A percentile compares a stretch with the other conserved stretches of the same genome.
Evolutionary conservation across 2,888 invertebrate genomes (phyloP).

Genomic region (Acheta domesticus): DNA sequence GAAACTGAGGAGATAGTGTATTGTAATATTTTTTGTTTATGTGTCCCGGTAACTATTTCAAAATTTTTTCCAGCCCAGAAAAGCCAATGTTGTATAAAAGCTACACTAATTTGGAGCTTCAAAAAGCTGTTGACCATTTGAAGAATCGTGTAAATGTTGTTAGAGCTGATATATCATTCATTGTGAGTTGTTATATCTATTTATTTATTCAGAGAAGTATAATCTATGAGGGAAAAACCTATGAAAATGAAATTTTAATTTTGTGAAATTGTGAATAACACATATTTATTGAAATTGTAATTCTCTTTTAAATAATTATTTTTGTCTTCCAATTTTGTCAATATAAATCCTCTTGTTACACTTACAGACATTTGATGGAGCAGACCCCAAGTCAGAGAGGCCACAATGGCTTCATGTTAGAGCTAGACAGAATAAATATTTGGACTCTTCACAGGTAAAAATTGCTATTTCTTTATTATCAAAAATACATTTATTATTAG

Average conservation of each 20-base stretch:
- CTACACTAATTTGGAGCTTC: constrained; percentile 19
- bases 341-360: constrained; percentile 23
- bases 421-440: constrained; percentile 39
- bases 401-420: constrained; percentile 54
- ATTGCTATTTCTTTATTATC: not conserved
- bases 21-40: too few relatives aligned
- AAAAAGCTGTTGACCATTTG: constrained; percentile 34
- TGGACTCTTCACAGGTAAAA: constrained; percentile 39
- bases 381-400: constrained; percentile 51
- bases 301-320: not conserved
- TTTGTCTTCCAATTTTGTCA: not conserved
- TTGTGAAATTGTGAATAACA: too few relatives aligned
- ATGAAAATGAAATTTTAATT: too few relatives aligned
- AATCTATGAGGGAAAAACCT: too few relatives aligned
- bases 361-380: constrained; percentile 52
- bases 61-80: not conserved
- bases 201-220: too few relatives aligned
- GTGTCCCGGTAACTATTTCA: too few relatives aligned
- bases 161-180: constrained; percentile 39
- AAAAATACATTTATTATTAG: not conserved
- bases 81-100: not conserved
- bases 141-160: constrained; percentile 41
- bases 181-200: constrained; percentile 38
- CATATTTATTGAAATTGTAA: too few relatives aligned
- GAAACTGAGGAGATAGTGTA: too few relatives aligned